Conservation (phyloP, 2,888 invertebrate genomes). For the Amiota mariae region DNA sequence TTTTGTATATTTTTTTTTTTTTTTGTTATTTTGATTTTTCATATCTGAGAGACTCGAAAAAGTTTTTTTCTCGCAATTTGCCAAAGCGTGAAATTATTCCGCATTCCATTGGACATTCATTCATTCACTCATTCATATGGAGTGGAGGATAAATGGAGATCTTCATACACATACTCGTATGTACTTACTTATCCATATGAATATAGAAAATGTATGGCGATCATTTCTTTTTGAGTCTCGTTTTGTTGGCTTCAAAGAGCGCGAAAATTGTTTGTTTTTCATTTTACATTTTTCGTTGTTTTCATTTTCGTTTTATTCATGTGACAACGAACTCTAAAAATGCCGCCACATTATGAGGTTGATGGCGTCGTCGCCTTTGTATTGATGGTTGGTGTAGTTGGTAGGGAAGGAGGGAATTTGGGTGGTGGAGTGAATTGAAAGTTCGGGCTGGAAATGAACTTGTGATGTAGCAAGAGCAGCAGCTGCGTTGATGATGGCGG, state of each 20-base stretch:
- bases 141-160: too few species aligned
- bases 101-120: slow-evolving; percentile 49
- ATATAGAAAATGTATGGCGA: too few species aligned
- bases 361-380: not conserved
- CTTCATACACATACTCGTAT: too few species aligned
- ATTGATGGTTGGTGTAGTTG: not conserved
- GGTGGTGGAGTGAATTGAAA: not conserved
- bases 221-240: slow-evolving; percentile 3
- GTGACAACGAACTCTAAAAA: slow-evolving; percentile 24
- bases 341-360: not conserved
- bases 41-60: too few species aligned
- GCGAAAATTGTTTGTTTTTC: not conserved
- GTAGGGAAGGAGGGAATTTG: not conserved
- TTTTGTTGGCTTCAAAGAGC: too few species aligned
- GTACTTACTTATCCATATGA: too few species aligned
- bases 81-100: slow-evolving; percentile 61
- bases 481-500: not conserved
- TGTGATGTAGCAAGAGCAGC: too few species aligned
- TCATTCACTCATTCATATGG: slow-evolving; percentile 35
- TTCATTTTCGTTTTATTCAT: not conserved
- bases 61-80: slow-evolving; percentile 22
- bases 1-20: too few species aligned
- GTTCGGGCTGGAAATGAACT: not conserved
- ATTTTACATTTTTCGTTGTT: not conserved
- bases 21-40: too few species aligned